phyloP scores from a whole-genome alignment of 2,888 invertebrate genomes.

The Chorisops tibialis region DNA sequence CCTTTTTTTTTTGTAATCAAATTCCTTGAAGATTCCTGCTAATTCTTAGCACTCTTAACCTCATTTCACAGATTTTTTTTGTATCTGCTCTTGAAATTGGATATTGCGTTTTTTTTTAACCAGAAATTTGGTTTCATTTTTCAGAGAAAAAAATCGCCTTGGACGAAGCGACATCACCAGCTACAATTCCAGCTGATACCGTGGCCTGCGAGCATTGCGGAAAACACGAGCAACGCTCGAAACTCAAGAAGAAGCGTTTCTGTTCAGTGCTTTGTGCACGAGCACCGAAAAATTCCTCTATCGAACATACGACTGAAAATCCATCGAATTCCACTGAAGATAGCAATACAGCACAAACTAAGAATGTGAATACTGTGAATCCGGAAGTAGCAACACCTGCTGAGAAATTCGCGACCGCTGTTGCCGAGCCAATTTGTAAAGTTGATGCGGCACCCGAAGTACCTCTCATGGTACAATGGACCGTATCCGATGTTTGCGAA shows the following conservation, averaged over 20 bases:
- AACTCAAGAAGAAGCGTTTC: constrained; percentile 73
- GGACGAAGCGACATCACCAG: constrained; percentile 38
- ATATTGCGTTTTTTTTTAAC: too few species aligned
- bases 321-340: constrained; percentile 9
- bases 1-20: too few species aligned
- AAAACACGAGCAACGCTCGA: constrained; percentile 60
- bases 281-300: constrained; percentile 50
- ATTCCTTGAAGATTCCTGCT: too few species aligned
- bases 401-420: constrained; percentile 1
- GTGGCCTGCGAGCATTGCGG: constrained; percentile 70
- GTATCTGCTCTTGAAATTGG: too few species aligned
- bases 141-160: constrained; percentile 46
- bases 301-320: constrained; percentile 32
- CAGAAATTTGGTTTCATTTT: too few species aligned
- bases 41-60: too few species aligned
- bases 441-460: constrained; percentile 36
- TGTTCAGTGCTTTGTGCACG: constrained; percentile 70
- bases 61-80: too few species aligned
- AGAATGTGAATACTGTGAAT: constrained; percentile 5
- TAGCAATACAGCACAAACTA: constrained; percentile 3
- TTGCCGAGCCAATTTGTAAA: background rate
- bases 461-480: constrained; percentile 50
- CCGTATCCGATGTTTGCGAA: constrained; percentile 84
- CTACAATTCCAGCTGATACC: constrained; percentile 41
- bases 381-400: background rate